Evolutionary conservation across 1,140 invertebrate genomes (phyloP).

Genomic region (Rhopalosiphum maidis): DNA sequence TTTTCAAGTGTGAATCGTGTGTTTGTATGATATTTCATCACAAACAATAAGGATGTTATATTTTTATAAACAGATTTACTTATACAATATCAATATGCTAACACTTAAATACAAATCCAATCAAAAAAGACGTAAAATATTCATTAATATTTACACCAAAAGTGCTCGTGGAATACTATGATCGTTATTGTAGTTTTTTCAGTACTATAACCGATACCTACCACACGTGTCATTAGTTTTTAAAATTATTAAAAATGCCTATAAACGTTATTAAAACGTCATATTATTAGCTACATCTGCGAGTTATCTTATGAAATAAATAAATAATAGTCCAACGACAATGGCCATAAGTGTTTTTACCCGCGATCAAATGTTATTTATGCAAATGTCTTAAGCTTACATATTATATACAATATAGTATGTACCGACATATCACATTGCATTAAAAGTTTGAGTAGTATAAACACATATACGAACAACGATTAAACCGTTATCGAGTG

Average conservation of each 20-base stretch:
- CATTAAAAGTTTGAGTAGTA: background rate
- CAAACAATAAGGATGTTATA: background rate
- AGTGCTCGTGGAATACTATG: background rate
- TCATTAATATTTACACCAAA: background rate
- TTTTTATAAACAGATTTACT: background rate
- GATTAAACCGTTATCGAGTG: slow-evolving; percentile 11
- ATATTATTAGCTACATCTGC: background rate
- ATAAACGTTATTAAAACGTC: background rate
- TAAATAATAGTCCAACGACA: background rate
- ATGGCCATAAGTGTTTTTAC: background rate
- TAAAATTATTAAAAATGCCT: background rate
- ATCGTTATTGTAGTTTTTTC: background rate
- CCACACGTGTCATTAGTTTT: background rate
- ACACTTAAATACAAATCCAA: background rate
- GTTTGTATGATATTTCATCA: background rate
- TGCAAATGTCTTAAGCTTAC: background rate
- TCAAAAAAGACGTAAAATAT: background rate
- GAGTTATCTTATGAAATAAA: background rate
- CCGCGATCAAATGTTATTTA: background rate
- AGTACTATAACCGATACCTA: background rate
- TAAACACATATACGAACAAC: background rate
- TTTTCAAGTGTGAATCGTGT: background rate
- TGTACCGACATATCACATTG: background rate
- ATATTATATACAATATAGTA: background rate
- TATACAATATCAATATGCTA: background rate